Evolutionary conservation across 2,113 vertebrate species (phyloP).

Genomic region (Cololabis saira): DNA sequence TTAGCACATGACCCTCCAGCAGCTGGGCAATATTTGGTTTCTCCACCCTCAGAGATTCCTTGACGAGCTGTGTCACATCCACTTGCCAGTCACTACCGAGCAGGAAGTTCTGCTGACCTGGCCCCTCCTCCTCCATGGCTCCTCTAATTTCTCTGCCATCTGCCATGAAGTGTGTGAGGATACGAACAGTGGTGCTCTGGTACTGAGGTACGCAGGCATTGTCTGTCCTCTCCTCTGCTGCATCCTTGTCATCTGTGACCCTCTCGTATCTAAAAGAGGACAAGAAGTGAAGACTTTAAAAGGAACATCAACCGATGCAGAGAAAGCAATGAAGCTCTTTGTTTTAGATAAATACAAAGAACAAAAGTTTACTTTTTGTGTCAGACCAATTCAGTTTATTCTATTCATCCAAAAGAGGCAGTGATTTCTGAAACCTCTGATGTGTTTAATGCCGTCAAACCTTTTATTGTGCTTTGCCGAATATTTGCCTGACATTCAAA

Average conservation of each 20-base stretch:
- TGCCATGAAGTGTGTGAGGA: slow-evolving; percentile 92
- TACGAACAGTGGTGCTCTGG: slow-evolving; percentile 89
- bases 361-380: slow-evolving; percentile 11
- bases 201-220: slow-evolving; percentile 89
- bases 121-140: slow-evolving; percentile 63
- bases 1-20: slow-evolving; percentile 83
- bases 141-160: slow-evolving; percentile 64
- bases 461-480: slow-evolving; percentile 18
- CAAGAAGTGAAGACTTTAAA: neutral
- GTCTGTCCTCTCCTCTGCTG: slow-evolving; percentile 79
- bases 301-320: neutral
- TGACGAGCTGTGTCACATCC: slow-evolving; percentile 91
- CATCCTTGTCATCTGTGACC: slow-evolving; percentile 84
- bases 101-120: slow-evolving; percentile 84
- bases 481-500: slow-evolving; percentile 38
- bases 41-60: slow-evolving; percentile 88
- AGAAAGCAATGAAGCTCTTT: neutral
- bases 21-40: slow-evolving; percentile 86
- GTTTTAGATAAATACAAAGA: neutral
- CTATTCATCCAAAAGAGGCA: neutral
- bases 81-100: slow-evolving; percentile 92
- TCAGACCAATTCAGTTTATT: slow-evolving; percentile 19
- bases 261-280: slow-evolving; percentile 60
- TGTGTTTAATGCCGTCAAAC: slow-evolving; percentile 41
- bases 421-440: slow-evolving; percentile 14